These are phyloP conservation scores for Hypomecis atomaria DNA, from an alignment of 2,888 invertebrate species.

Conservation along the genomic window DNA sequence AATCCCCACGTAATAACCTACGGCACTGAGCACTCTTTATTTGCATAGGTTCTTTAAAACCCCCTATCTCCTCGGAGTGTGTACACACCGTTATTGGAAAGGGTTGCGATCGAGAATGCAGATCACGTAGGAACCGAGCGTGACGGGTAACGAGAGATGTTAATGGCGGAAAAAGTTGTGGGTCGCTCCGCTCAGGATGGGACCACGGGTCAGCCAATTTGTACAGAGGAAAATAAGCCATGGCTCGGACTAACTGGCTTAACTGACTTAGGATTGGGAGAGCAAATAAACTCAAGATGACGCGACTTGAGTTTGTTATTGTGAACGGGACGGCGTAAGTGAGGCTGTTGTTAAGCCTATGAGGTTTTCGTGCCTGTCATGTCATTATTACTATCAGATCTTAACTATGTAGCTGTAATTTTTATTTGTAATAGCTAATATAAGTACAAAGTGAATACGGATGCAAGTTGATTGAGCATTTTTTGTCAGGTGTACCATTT, in stretches of 20 bases:
- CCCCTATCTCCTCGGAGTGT: conserved; percentile 35
- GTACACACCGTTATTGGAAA: conserved; percentile 50
- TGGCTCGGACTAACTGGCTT: conserved; percentile 6
- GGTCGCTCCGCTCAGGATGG: conserved; percentile 12
- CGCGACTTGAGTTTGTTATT: conserved; percentile 1
- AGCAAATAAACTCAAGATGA: conserved; percentile 3
- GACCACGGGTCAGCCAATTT: conserved; percentile 25
- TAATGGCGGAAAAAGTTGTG: conserved; percentile 54
- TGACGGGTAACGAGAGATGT: conserved; percentile 56
- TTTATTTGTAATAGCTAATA: too few species aligned
- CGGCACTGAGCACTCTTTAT: conserved; percentile 33
- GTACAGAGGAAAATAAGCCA: conserved; percentile 15
- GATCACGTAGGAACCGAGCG: conserved; percentile 55
- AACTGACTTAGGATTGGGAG: conserved; percentile 9
- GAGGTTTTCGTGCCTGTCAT: too few species aligned
- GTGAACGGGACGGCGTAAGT: neutral
- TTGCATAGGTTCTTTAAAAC: conserved; percentile 41
- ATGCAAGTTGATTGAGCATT: too few species aligned
- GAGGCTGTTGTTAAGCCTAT: too few species aligned
- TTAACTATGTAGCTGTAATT: too few species aligned
- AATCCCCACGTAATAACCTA: conserved; percentile 31
- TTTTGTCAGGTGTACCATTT: too few species aligned
- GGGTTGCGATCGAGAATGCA: conserved; percentile 50
- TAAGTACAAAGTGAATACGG: too few species aligned
- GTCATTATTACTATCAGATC: too few species aligned